Conservation (phyloP, 2,888 invertebrate species). For the Iselma pallidipennis region DNA sequence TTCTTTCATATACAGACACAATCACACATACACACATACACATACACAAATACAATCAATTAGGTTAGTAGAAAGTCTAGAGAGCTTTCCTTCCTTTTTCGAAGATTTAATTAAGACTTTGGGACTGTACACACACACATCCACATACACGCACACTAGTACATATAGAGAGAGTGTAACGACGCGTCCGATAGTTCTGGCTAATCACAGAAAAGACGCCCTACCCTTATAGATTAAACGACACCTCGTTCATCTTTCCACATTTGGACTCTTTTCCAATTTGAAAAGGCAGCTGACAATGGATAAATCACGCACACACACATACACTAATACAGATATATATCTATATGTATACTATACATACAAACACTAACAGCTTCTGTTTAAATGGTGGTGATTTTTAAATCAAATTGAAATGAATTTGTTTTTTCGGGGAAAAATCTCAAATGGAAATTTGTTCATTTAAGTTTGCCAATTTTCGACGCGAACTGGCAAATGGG, state of each 20-base stretch:
- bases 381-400: background rate
- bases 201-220: slow-evolving; percentile 43
- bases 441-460: background rate
- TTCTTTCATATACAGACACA: too few relatives aligned
- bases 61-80: slow-evolving; percentile 43
- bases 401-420: background rate
- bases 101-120: slow-evolving; percentile 53
- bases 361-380: background rate
- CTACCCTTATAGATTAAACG: slow-evolving; percentile 34
- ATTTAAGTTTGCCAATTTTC: background rate
- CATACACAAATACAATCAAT: slow-evolving; percentile 42
- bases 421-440: background rate
- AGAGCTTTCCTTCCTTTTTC: slow-evolving; percentile 43
- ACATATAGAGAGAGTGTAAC: slow-evolving; percentile 23
- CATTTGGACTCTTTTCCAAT: slow-evolving; percentile 2
- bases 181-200: slow-evolving; percentile 46
- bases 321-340: background rate
- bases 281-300: slow-evolving; percentile 1
- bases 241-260: slow-evolving; percentile 30
- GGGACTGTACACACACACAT: slow-evolving; percentile 32
- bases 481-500: background rate
- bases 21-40: slow-evolving; percentile 11
- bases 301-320: background rate
- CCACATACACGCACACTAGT: background rate
- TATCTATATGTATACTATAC: background rate